phyloP scores from a whole-genome alignment of 2,888 invertebrate species.

The Alloplasta piceator region DNA sequence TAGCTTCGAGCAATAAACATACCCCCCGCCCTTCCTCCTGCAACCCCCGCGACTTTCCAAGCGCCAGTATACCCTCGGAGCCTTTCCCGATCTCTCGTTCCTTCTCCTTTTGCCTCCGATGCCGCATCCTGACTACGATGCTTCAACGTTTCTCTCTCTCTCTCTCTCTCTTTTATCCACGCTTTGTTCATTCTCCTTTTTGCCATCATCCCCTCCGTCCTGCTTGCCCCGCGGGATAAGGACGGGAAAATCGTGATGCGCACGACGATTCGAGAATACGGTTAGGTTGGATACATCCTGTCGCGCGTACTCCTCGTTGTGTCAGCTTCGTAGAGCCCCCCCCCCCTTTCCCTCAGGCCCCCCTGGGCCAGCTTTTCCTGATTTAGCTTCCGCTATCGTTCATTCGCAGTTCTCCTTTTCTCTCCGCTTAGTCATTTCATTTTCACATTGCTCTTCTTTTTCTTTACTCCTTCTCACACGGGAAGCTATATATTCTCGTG shows the following conservation, averaged over 20 bases:
- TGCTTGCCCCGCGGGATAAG: conserved; percentile 37
- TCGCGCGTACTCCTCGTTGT: conserved; percentile 20
- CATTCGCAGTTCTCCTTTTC: not conserved
- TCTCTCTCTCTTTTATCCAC: not conserved
- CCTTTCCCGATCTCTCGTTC: conserved; percentile 52
- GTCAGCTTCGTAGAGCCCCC: conserved; percentile 15
- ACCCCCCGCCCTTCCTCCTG: conserved; percentile 71
- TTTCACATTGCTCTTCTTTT: conserved; percentile 8
- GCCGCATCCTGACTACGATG: conserved; percentile 15
- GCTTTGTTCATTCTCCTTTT: conserved; percentile 26
- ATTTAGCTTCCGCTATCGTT: conserved; percentile 8
- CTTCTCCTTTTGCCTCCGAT: conserved; percentile 31
- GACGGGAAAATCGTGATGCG: conserved; percentile 54
- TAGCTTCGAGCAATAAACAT: conserved; percentile 83
- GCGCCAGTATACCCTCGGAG: not conserved
- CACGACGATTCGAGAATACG: conserved; percentile 56
- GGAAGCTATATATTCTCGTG: not conserved
- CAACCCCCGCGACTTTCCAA: conserved; percentile 20
- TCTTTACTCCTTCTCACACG: not conserved
- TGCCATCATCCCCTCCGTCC: conserved; percentile 19
- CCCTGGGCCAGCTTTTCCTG: too few relatives aligned
- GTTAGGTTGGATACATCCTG: conserved; percentile 42
- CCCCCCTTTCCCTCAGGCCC: not conserved
- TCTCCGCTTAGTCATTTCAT: conserved; percentile 11
- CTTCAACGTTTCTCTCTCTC: conserved; percentile 27